Conservation (phyloP, 2,888 invertebrate genomes). For the Dioctria linearis region DNA sequence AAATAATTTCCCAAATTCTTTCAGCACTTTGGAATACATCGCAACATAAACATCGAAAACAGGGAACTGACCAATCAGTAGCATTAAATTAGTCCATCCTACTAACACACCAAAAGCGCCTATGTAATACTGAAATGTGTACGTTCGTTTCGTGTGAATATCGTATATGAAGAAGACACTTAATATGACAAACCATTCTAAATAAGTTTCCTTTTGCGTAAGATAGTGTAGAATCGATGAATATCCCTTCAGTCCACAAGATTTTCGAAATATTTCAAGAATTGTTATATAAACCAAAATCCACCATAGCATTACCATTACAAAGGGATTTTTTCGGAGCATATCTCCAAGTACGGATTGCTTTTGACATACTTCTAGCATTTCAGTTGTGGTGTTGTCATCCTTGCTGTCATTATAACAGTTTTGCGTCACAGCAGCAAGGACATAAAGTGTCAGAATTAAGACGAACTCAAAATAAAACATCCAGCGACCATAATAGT, state of each 20-base stretch:
- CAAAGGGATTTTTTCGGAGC: conserved; percentile 81
- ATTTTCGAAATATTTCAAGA: conserved; percentile 85
- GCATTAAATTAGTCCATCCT: conserved; percentile 92
- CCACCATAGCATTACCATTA: conserved; percentile 89
- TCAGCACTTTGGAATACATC: conserved; percentile 90
- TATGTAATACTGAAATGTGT: conserved; percentile 89
- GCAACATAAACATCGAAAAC: conserved; percentile 92
- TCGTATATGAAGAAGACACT: conserved; percentile 89
- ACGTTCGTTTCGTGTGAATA: conserved; percentile 82
- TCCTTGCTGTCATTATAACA: conserved; percentile 87
- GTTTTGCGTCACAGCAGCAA: conserved; percentile 87
- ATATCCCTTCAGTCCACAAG: conserved; percentile 87
- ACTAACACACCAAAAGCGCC: conserved; percentile 89
- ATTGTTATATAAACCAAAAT: conserved; percentile 83
- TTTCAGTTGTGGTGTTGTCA: conserved; percentile 80
- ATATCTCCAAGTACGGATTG: conserved; percentile 84
- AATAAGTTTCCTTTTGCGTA: conserved; percentile 86
- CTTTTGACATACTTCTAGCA: conserved; percentile 83
- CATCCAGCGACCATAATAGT: conserved; percentile 84
- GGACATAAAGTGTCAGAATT: conserved; percentile 85
- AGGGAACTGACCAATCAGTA: conserved; percentile 91
- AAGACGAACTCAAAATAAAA: conserved; percentile 86
- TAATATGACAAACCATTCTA: conserved; percentile 89
- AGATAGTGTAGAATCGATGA: conserved; percentile 86
- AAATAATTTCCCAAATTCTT: conserved; percentile 87